Percentiles rank a stretch among this genome's conserved stretches.
These are phyloP conservation scores for Xenops minutus DNA, from an alignment of 2,797 vertebrate genomes.

Conservation along the genomic window DNA sequence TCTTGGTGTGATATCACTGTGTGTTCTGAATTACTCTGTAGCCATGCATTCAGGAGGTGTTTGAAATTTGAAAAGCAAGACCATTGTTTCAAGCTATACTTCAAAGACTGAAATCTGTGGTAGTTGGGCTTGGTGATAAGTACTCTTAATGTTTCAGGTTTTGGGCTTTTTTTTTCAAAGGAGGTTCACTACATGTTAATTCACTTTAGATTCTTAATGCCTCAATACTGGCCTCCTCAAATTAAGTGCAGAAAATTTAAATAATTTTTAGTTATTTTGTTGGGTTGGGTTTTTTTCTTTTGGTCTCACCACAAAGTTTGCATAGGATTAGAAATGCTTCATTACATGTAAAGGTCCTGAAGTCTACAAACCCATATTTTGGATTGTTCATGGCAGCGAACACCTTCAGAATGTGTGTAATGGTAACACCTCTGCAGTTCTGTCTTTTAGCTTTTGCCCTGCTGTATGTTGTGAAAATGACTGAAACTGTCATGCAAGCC, in stretches of 20 bases:
- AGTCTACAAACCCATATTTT: neutral
- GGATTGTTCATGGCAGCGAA: neutral
- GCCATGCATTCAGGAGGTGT: neutral
- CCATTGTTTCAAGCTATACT: neutral
- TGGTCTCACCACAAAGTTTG: neutral
- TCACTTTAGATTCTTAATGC: neutral
- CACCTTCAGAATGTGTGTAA: neutral
- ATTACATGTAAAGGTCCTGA: neutral
- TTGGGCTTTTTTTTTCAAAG: neutral
- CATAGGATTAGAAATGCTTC: neutral
- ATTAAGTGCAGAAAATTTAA: neutral
- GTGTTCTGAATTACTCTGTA: neutral
- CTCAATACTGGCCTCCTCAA: neutral
- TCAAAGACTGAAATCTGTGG: neutral
- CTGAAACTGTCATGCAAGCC: neutral
- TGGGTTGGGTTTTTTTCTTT: neutral
- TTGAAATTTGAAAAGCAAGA: neutral
- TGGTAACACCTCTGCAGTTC: neutral
- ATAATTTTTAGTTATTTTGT: neutral
- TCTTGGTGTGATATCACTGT: neutral
- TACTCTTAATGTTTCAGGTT: neutral
- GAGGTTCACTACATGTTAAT: neutral
- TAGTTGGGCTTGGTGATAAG: neutral
- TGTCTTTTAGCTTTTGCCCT: neutral
- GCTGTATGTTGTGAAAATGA: neutral